phyloP scores from a whole-genome alignment of 2,113 vertebrate species.

The Phasianus colchicus region DNA sequence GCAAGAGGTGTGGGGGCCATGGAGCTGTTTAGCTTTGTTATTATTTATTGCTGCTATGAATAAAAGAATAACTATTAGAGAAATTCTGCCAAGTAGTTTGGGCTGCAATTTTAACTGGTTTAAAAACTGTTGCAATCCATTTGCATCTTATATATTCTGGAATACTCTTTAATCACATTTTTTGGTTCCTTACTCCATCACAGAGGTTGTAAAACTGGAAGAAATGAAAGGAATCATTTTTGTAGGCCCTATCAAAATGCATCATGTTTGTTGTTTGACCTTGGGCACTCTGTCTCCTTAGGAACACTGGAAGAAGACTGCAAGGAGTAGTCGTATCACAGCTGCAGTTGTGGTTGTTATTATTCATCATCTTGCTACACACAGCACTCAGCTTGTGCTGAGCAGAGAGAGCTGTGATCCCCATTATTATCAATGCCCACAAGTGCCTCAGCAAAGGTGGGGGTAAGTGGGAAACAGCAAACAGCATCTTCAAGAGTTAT shows the following conservation, averaged over 20 bases:
- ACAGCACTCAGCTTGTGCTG: rapidly evolving
- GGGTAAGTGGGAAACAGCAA: background rate
- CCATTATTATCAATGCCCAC: background rate
- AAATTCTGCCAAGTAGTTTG: background rate
- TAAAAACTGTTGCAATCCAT: background rate
- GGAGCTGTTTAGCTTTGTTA: conserved; percentile 20
- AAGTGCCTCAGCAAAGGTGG: background rate
- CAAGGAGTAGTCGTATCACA: background rate
- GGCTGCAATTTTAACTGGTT: conserved; percentile 32
- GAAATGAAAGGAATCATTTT: background rate
- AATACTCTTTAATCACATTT: background rate
- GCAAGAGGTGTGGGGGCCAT: background rate
- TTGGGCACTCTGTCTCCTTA: background rate
- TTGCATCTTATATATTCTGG: background rate
- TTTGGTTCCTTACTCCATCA: background rate
- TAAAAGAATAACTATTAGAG: conserved; percentile 51
- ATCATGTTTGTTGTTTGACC: background rate
- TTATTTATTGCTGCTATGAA: conserved; percentile 21
- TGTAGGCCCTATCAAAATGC: background rate
- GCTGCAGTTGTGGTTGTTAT: background rate
- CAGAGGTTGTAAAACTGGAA: background rate
- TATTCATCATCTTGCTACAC: background rate
- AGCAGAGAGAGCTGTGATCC: background rate
- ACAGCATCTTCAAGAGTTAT: background rate
- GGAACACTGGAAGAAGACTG: background rate